Conservation (phyloP, 1,140 invertebrate species). For the Teleopsis dalmanni region DNA sequence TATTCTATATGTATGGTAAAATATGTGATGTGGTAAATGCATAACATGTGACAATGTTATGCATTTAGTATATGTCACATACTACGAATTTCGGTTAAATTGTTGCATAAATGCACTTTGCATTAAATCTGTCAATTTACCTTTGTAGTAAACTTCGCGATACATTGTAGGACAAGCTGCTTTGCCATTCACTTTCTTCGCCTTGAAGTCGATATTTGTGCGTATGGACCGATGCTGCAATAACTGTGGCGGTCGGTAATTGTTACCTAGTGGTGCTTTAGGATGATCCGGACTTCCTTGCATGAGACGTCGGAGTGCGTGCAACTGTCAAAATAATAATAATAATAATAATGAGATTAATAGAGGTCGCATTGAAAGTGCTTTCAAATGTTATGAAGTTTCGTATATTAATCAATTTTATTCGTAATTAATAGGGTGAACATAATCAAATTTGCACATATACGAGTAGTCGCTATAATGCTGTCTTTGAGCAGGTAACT, state of each 20-base stretch:
- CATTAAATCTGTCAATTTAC: too few species aligned
- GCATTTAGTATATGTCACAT: too few species aligned
- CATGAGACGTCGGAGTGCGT: conserved; percentile 72
- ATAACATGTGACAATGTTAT: too few species aligned
- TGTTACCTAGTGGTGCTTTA: conserved; percentile 86
- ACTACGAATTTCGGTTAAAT: too few species aligned
- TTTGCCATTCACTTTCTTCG: conserved; percentile 64
- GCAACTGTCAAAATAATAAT: conserved; percentile 56
- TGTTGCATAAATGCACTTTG: too few species aligned
- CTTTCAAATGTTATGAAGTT: not conserved
- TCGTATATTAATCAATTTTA: too few species aligned
- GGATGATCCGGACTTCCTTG: conserved; percentile 77
- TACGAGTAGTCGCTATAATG: too few species aligned
- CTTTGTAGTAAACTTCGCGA: conserved; percentile 79
- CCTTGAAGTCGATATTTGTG: conserved; percentile 91
- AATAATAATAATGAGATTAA: not conserved
- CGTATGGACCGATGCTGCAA: conserved; percentile 84
- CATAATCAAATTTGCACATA: too few species aligned
- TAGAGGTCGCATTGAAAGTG: not conserved
- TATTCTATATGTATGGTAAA: not conserved
- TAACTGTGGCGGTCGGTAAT: conserved; percentile 82
- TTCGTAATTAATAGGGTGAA: too few species aligned
- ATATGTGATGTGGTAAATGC: too few species aligned
- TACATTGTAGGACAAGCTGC: conserved; percentile 81
- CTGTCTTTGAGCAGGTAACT: too few species aligned